These are phyloP conservation scores for Hylyphantes graminicola DNA, from an alignment of 1,140 invertebrate species.

Conservation along the genomic window DNA sequence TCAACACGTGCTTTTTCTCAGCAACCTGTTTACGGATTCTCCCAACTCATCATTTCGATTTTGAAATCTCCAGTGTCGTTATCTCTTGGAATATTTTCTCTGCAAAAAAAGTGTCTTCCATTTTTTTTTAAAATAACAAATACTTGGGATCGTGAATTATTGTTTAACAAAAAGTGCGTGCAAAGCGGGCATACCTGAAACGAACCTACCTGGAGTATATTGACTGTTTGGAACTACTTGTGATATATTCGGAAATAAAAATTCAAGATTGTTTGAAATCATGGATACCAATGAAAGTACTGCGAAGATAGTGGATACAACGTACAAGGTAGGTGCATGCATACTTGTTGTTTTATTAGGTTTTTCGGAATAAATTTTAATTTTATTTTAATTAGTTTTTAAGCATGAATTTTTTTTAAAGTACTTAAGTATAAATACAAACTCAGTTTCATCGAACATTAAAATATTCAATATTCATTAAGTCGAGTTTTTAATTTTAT, in stretches of 20 bases:
- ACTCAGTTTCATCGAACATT: no score
- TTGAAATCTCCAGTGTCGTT: no score
- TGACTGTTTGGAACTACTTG: not conserved
- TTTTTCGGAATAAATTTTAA: not conserved
- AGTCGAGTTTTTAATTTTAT: no score
- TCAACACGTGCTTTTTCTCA: no score
- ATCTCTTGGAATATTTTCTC: not conserved
- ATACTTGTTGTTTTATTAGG: not conserved
- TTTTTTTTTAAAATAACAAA: no score
- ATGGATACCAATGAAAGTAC: conserved; percentile 47
- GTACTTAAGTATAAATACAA: no score
- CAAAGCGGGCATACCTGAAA: no score
- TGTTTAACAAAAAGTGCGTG: not conserved
- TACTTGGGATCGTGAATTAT: no score
- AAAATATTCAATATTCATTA: no score
- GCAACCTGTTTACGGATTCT: no score
- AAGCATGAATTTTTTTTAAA: not conserved
- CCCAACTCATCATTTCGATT: no score
- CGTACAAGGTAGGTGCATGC: conserved; percentile 38
- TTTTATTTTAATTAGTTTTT: not conserved
- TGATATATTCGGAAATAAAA: not conserved
- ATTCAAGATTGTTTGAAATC: not conserved
- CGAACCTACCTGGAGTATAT: not conserved
- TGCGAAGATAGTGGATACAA: conserved; percentile 42
- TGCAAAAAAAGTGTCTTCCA: not conserved